Conservation (phyloP, 2,113 vertebrate genomes). For the Larimichthys polyactis region DNA sequence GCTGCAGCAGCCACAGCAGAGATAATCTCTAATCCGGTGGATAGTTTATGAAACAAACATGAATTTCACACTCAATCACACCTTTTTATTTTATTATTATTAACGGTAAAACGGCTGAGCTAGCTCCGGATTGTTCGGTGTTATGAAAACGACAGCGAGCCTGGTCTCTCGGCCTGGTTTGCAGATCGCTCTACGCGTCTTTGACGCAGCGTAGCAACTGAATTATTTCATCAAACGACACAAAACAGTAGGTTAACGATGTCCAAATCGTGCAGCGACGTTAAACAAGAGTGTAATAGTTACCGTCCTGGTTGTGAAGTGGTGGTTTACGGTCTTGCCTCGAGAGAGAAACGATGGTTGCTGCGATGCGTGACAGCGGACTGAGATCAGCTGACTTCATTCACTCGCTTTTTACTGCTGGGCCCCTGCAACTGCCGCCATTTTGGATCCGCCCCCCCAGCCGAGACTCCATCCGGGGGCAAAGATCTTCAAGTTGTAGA, state of each 20-base stretch:
- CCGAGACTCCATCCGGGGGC: neutral
- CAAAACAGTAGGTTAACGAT: neutral
- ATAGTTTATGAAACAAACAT: neutral
- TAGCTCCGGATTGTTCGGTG: neutral
- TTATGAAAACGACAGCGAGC: slow-evolving; percentile 47
- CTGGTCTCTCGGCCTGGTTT: slow-evolving; percentile 66
- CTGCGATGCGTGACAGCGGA: slow-evolving; percentile 76
- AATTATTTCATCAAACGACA: neutral
- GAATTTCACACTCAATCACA: neutral
- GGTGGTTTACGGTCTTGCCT: slow-evolving; percentile 51
- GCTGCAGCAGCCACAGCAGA: neutral
- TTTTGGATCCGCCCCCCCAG: slow-evolving; percentile 71
- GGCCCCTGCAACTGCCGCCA: slow-evolving; percentile 63
- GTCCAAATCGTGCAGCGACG: neutral
- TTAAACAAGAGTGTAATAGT: neutral
- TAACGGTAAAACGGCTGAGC: neutral
- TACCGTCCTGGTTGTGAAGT: slow-evolving; percentile 72
- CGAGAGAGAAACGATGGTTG: slow-evolving; percentile 63
- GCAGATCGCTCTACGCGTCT: slow-evolving; percentile 43
- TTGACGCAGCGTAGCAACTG: neutral
- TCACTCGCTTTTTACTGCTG: slow-evolving; percentile 70
- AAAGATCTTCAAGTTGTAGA: slow-evolving; percentile 23
- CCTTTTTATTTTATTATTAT: too few species aligned
- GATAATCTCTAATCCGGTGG: neutral
- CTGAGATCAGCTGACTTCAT: slow-evolving; percentile 86